These are phyloP conservation scores for Peromyscus aztecus DNA, from an alignment of 2,797 vertebrate genomes.

Conservation along the genomic window DNA sequence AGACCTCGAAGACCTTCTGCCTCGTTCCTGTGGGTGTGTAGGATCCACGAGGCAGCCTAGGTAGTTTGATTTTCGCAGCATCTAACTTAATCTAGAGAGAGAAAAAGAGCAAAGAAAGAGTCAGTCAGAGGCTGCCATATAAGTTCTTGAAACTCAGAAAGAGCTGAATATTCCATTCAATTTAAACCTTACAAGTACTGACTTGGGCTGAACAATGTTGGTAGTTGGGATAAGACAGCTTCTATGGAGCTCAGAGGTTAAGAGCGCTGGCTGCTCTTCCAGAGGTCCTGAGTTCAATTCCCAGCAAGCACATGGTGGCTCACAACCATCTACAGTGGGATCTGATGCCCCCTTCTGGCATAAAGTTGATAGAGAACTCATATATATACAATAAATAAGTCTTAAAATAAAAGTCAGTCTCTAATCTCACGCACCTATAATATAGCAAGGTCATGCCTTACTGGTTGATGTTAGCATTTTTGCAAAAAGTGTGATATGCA, in stretches of 20 bases:
- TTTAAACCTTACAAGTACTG: too few relatives aligned
- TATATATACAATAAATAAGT: not conserved
- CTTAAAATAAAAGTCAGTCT: not conserved
- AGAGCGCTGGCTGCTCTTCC: not conserved
- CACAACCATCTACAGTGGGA: not conserved
- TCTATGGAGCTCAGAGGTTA: not conserved
- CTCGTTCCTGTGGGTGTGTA: constrained; percentile 92
- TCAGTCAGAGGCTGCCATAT: constrained; percentile 54
- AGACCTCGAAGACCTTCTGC: constrained; percentile 98
- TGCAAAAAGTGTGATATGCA: not conserved
- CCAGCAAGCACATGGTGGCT: not conserved
- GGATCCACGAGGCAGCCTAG: constrained; percentile 95
- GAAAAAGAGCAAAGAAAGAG: constrained; percentile 58
- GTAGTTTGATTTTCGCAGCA: constrained; percentile 95
- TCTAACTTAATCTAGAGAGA: constrained; percentile 95
- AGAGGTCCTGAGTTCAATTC: not conserved
- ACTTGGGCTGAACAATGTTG: not conserved
- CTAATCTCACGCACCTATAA: not conserved
- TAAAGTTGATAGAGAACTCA: not conserved
- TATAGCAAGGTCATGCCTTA: not conserved
- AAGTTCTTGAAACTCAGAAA: not conserved
- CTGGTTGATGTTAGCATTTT: not conserved
- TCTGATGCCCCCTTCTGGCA: not conserved
- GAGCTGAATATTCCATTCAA: not conserved
- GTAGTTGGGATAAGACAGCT: not conserved